Conservation (phyloP, 2,797 vertebrate genomes). For the Bryconaethiops microstoma region DNA sequence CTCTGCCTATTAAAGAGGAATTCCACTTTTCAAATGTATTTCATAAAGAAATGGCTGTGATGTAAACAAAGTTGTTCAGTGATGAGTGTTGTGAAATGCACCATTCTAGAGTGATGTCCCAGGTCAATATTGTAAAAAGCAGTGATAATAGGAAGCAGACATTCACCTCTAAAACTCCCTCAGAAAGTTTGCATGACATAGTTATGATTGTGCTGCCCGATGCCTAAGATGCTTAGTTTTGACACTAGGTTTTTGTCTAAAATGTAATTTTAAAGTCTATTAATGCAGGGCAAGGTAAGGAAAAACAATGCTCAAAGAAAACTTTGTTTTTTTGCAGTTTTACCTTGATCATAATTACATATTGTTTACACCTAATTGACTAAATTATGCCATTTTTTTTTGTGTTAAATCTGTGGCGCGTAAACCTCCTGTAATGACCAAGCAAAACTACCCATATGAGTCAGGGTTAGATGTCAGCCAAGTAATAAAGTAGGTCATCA, state of each 20-base stretch:
- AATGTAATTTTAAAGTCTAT: too few species aligned
- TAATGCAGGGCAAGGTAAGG: too few species aligned
- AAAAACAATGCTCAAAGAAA: too few species aligned
- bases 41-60: not conserved
- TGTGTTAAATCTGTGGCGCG: not conserved
- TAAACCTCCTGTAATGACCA: not conserved
- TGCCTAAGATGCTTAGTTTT: not conserved
- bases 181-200: not conserved
- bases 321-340: too few species aligned
- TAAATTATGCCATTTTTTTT: too few species aligned
- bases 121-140: not conserved
- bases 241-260: too few species aligned
- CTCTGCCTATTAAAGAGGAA: not conserved
- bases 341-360: too few species aligned
- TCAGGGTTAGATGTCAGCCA: not conserved
- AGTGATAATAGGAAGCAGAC: not conserved
- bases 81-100: not conserved
- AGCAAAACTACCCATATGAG: not conserved
- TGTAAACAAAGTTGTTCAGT: not conserved
- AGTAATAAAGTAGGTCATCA: slow-evolving; percentile 33
- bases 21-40: not conserved
- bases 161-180: too few species aligned
- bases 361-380: too few species aligned
- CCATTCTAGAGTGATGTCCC: too few species aligned
- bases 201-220: not conserved